phyloP scores from a whole-genome alignment of 2,113 vertebrate genomes.

The Micromys minutus region DNA sequence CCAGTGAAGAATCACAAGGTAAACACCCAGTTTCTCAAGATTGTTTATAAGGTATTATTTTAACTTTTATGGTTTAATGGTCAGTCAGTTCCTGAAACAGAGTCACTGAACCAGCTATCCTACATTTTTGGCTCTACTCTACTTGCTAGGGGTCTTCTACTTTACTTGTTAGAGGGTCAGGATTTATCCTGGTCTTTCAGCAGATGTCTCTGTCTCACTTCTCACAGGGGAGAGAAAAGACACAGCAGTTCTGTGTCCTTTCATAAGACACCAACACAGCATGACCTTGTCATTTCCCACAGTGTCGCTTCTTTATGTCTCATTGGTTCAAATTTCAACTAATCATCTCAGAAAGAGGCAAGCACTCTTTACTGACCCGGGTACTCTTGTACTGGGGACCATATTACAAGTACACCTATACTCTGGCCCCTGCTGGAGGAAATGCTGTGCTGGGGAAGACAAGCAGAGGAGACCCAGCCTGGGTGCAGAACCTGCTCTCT shows the following conservation, averaged over 20 bases:
- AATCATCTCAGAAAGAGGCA: neutral
- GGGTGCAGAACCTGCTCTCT: neutral
- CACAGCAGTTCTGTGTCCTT: neutral
- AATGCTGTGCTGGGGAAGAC: neutral
- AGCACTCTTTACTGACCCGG: neutral
- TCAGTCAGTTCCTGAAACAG: too few species aligned
- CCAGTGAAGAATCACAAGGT: too few species aligned
- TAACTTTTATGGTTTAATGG: too few species aligned
- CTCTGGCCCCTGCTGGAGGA: accelerated
- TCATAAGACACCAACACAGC: neutral
- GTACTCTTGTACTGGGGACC: too few species aligned
- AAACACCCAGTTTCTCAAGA: too few species aligned
- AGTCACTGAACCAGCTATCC: too few species aligned
- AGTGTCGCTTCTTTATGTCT: neutral
- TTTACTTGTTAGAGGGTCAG: too few species aligned
- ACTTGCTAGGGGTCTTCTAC: too few species aligned
- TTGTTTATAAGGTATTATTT: too few species aligned
- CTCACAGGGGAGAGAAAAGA: neutral
- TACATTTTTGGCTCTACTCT: too few species aligned
- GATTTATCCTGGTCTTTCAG: too few species aligned
- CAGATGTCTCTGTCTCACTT: neutral
- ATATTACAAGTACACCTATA: neutral
- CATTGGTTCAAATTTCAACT: neutral
- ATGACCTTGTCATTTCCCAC: neutral
- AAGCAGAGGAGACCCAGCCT: neutral